Evolutionary conservation across 2,888 invertebrate genomes (phyloP).

Genomic region (Lycia hirtaria): DNA sequence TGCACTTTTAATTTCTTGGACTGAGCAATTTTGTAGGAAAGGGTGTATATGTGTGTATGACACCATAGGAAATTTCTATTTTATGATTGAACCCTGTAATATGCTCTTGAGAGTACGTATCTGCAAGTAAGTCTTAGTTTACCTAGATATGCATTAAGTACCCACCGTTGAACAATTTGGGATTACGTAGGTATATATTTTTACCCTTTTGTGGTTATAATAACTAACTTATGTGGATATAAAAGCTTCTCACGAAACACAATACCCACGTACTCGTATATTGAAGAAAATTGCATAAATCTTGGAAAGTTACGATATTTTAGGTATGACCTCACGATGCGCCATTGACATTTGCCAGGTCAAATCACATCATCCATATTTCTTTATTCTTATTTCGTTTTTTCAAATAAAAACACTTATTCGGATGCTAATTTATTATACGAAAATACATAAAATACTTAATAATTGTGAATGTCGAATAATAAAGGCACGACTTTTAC

Average conservation of each 20-base stretch:
- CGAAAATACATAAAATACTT: conserved; percentile 9
- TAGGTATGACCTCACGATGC: conserved; percentile 36
- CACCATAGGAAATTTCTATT: too few species aligned
- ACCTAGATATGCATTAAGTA: too few species aligned
- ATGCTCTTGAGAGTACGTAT: too few species aligned
- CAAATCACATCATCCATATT: conserved; percentile 18
- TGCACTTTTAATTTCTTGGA: too few species aligned
- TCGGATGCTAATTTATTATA: conserved; percentile 1
- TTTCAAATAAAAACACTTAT: conserved; percentile 10
- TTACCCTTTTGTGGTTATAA: too few species aligned
- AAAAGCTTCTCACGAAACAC: conserved; percentile 3
- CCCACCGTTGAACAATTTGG: too few species aligned
- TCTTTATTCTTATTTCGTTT: conserved; percentile 17
- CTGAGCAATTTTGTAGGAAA: too few species aligned
- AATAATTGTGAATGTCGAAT: neutral
- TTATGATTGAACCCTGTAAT: too few species aligned
- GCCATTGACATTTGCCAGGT: conserved; percentile 40
- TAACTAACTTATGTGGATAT: neutral
- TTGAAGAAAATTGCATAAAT: conserved; percentile 18
- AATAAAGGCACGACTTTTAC: neutral
- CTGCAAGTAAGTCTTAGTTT: too few species aligned
- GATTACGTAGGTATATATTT: too few species aligned
- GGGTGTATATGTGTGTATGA: too few species aligned
- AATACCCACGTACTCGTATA: too few species aligned
- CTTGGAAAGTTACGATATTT: conserved; percentile 1